phyloP scores from a whole-genome alignment of 2,888 invertebrate species.

The Folsomia candida region DNA sequence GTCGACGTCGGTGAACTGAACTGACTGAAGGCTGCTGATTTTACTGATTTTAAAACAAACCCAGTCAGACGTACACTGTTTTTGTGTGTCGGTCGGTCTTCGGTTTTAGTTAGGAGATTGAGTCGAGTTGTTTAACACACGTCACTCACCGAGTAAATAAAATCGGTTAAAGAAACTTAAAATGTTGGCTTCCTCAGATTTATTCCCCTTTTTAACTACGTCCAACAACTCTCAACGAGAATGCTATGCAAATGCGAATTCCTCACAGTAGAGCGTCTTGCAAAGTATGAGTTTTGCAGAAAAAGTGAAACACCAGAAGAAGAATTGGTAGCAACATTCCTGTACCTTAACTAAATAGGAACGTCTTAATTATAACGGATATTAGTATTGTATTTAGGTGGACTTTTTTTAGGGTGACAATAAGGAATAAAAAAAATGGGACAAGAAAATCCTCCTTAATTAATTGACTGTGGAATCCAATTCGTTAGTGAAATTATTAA shows the following conservation, averaged over 20 bases:
- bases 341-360: too few species aligned
- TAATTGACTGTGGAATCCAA: background rate
- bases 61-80: too few species aligned
- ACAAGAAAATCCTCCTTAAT: background rate
- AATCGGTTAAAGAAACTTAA: background rate
- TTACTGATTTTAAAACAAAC: background rate
- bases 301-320: too few species aligned
- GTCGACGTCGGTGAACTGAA: too few species aligned
- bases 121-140: background rate
- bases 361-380: too few species aligned
- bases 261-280: background rate
- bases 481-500: background rate
- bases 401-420: background rate
- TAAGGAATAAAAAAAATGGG: background rate
- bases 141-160: constrained; percentile 4
- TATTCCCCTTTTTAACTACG: background rate
- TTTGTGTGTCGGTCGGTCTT: background rate
- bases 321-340: too few species aligned
- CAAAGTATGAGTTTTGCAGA: background rate
- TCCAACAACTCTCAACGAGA: background rate
- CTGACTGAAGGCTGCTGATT: too few species aligned
- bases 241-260: background rate
- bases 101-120: too few species aligned
- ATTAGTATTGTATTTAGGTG: too few species aligned
- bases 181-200: background rate